A percentile compares a stretch with the other conserved stretches of the same genome.
These are phyloP conservation scores for Catonia carolina DNA, from an alignment of 2,888 invertebrate species.

Conservation along the genomic window DNA sequence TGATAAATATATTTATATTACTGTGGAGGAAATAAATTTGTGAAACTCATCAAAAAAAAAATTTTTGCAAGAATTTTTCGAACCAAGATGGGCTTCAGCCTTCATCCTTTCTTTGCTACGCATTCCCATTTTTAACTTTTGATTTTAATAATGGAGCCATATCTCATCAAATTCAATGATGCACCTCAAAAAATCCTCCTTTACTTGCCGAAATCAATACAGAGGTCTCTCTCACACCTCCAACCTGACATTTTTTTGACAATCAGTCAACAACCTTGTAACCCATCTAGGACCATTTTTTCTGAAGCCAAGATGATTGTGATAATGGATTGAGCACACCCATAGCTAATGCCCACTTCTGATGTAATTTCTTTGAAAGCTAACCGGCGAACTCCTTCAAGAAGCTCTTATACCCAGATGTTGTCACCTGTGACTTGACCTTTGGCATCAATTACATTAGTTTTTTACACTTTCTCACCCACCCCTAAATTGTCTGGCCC, in stretches of 20 bases:
- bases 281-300: neutral
- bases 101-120: neutral
- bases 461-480: no score
- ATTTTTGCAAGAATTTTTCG: neutral
- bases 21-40: no score
- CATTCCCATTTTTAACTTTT: neutral
- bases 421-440: no score
- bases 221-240: neutral
- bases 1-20: no score
- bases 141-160: neutral
- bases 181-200: neutral
- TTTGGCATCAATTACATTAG: no score
- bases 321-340: neutral
- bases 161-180: neutral
- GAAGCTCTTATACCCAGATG: no score
- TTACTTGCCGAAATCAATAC: neutral
- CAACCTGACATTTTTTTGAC: neutral
- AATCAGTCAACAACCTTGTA: neutral
- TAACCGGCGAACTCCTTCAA: neutral
- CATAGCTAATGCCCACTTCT: slow-evolving; percentile 5
- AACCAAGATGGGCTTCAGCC: neutral
- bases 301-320: neutral
- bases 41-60: no score
- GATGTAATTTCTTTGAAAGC: neutral
- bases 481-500: no score